phyloP scores from a whole-genome alignment of 2,797 vertebrate species.

The Enteromius fasciolatus region DNA sequence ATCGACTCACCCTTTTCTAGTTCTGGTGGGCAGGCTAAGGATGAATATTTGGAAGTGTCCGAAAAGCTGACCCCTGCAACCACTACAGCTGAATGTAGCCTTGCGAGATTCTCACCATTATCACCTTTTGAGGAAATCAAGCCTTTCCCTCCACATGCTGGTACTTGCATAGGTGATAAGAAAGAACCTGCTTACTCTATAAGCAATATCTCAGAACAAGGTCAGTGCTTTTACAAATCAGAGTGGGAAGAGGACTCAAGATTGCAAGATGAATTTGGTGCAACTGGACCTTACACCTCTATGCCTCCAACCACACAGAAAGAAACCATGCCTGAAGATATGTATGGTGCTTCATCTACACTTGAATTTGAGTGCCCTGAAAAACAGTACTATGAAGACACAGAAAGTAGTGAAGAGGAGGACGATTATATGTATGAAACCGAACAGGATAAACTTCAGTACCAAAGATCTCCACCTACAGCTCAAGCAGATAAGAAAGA shows the following conservation, averaged over 20 bases:
- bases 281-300: constrained; percentile 70
- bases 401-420: constrained; percentile 83
- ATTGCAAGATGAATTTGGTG: constrained; percentile 67
- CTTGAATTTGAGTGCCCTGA: constrained; percentile 77
- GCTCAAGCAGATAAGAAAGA: constrained; percentile 42
- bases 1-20: constrained; percentile 72
- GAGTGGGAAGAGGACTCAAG: constrained; percentile 70
- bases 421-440: constrained; percentile 75
- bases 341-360: constrained; percentile 83
- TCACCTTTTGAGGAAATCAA: constrained; percentile 82
- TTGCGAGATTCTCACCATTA: constrained; percentile 79
- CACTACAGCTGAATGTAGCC: constrained; percentile 75
- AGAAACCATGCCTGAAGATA: constrained; percentile 76
- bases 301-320: constrained; percentile 67
- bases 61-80: constrained; percentile 77
- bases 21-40: constrained; percentile 74
- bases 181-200: constrained; percentile 66
- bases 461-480: constrained; percentile 61
- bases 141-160: constrained; percentile 72
- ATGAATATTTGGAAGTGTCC: constrained; percentile 92
- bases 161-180: constrained; percentile 68
- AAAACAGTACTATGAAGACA: constrained; percentile 81
- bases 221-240: constrained; percentile 80
- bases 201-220: constrained; percentile 75
- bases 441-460: constrained; percentile 69